A percentile compares a stretch with the other conserved stretches of the same genome.
phyloP scores from a whole-genome alignment of 2,888 invertebrate genomes.

The Hesperia comma region DNA sequence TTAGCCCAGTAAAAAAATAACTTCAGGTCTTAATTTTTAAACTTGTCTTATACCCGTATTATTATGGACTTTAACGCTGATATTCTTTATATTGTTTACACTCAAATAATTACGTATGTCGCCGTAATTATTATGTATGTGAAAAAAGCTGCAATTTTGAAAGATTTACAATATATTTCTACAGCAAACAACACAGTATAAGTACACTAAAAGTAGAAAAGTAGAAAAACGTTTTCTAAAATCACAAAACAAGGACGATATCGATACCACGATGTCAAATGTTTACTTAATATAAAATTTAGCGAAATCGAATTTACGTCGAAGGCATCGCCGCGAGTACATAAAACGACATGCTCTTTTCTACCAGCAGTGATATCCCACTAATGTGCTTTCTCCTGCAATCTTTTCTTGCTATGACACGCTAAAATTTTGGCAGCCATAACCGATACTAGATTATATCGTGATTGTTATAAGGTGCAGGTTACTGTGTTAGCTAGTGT shows the following conservation, averaged over 20 bases:
- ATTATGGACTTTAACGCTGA: too few relatives aligned
- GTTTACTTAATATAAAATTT: conserved; percentile 76
- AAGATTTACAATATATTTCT: too few relatives aligned
- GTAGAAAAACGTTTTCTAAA: conserved; percentile 37
- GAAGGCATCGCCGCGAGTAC: conserved; percentile 62
- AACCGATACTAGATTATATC: conserved; percentile 58
- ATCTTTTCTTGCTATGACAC: conserved; percentile 82
- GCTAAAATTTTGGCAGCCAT: conserved; percentile 60
- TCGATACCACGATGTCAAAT: conserved; percentile 54
- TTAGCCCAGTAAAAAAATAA: too few relatives aligned
- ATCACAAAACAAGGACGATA: conserved; percentile 51
- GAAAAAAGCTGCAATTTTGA: too few relatives aligned
- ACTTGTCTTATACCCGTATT: too few relatives aligned
- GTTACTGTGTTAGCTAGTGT: conserved; percentile 53
- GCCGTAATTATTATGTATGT: too few relatives aligned
- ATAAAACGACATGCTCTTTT: conserved; percentile 75
- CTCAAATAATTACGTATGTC: too few relatives aligned
- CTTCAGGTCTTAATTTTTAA: too few relatives aligned
- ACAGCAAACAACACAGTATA: too few relatives aligned
- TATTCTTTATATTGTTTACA: too few relatives aligned
- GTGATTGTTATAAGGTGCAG: conserved; percentile 52
- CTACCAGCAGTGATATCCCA: conserved; percentile 77
- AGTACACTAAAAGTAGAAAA: neutral
- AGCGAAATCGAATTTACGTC: conserved; percentile 71
- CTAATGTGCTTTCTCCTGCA: conserved; percentile 81